phyloP scores from a whole-genome alignment of 23 tunicate species.

The Trididemnum nubilum region DNA sequence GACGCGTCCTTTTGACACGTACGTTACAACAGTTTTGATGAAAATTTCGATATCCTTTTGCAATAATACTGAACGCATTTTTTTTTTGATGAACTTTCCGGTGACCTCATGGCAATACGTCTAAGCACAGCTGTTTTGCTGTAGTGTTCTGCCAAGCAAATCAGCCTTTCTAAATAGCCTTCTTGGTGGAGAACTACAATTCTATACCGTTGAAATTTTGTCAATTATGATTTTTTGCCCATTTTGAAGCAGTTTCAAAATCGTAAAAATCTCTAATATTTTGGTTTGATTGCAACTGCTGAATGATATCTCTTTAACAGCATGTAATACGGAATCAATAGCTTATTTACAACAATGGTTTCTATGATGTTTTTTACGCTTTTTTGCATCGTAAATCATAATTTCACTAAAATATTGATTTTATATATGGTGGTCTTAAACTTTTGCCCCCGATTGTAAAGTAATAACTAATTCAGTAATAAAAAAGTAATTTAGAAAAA shows the following conservation, averaged over 20 bases:
- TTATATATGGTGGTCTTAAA: conserved; percentile 15
- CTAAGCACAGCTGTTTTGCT: conserved; percentile 25
- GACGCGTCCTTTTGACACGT: too few relatives aligned
- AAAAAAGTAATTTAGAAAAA: background rate
- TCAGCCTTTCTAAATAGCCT: conserved; percentile 23
- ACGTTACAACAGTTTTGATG: too few relatives aligned
- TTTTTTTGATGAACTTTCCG: conserved; percentile 16
- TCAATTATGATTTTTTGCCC: conserved; percentile 16
- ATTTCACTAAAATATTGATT: background rate
- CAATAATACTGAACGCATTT: conserved; percentile 21
- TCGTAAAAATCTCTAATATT: background rate
- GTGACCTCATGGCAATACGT: conserved; percentile 10
- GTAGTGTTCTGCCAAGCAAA: background rate
- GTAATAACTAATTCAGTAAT: too few relatives aligned
- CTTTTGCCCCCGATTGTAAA: conserved; percentile 14
- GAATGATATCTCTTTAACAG: background rate
- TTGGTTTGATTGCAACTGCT: background rate
- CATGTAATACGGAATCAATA: conserved; percentile 21
- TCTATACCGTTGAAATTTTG: conserved; percentile 24
- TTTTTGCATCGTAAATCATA: background rate
- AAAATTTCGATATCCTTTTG: background rate
- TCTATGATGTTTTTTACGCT: conserved; percentile 5
- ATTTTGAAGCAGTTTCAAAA: conserved; percentile 14
- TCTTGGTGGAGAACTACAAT: conserved; percentile 31
- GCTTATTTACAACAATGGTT: background rate